Evolutionary conservation across 2,888 invertebrate genomes (phyloP).

Genomic region (Daptonema setosum): DNA sequence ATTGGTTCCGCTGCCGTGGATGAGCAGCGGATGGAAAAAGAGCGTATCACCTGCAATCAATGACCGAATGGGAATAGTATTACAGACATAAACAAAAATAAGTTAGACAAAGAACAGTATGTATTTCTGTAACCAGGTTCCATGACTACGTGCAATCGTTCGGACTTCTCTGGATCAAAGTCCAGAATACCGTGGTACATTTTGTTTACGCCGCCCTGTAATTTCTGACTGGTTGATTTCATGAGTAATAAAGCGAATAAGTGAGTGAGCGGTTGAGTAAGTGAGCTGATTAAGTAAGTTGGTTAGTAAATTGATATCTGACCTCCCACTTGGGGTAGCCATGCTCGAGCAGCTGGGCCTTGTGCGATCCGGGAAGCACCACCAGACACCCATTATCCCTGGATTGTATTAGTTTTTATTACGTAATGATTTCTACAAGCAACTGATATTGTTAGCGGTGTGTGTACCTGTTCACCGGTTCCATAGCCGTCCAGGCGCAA

Average conservation of each 20-base stretch:
- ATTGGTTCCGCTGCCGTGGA: conserved; percentile 67
- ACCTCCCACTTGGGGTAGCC: conserved; percentile 47
- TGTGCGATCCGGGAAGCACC: conserved; percentile 57
- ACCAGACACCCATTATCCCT: conserved; percentile 58
- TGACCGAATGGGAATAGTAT: no score
- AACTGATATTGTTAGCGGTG: no score
- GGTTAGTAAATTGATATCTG: no score
- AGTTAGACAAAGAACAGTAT: no score
- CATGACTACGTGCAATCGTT: conserved; percentile 45
- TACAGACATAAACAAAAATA: no score
- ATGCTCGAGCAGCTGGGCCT: conserved; percentile 41
- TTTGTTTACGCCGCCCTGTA: conserved; percentile 42
- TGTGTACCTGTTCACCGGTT: conserved; percentile 45
- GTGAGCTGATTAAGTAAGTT: no score
- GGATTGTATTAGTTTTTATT: no score
- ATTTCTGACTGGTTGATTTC: no score
- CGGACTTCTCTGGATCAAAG: conserved; percentile 31
- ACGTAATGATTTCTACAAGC: no score
- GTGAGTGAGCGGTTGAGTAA: no score
- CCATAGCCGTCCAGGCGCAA: conserved; percentile 72
- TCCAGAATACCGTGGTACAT: conserved; percentile 48
- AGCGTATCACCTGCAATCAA: conserved; percentile 65
- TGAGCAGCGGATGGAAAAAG: conserved; percentile 61
- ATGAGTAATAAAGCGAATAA: no score
- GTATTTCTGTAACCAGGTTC: no score